Percentiles rank a stretch among this genome's conserved stretches.
These are phyloP conservation scores for Aleiodes alternator DNA, from an alignment of 2,888 invertebrate species.

Conservation along the genomic window DNA sequence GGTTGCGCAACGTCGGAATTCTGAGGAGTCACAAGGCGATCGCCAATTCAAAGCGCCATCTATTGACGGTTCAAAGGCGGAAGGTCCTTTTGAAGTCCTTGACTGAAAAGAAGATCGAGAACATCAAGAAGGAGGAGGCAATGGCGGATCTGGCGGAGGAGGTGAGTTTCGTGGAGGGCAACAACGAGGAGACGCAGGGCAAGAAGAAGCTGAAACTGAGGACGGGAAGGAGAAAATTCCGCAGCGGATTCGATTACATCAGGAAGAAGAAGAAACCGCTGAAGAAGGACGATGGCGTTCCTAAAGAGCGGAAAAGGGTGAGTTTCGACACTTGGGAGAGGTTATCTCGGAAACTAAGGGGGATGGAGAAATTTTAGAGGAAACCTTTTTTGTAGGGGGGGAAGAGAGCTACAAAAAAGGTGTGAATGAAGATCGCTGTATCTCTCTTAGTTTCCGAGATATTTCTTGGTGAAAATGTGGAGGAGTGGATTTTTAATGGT, in stretches of 20 bases:
- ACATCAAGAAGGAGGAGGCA: slow-evolving; percentile 67
- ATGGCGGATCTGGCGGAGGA: slow-evolving; percentile 71
- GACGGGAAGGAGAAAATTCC: slow-evolving; percentile 85
- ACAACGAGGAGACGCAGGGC: slow-evolving; percentile 66
- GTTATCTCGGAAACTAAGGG: no score
- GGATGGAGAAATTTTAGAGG: no score
- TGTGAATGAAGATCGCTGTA: no score
- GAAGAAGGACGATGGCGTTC: slow-evolving; percentile 78
- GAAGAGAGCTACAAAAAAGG: no score
- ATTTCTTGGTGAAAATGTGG: no score
- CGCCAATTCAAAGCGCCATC: slow-evolving; percentile 70
- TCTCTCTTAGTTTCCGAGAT: no score
- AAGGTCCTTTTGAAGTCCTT: slow-evolving; percentile 69
- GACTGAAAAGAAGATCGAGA: slow-evolving; percentile 66
- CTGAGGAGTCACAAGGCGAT: slow-evolving; percentile 72
- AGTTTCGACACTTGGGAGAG: slow-evolving; percentile 47
- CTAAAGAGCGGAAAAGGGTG: slow-evolving; percentile 76
- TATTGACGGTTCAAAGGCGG: slow-evolving; percentile 66
- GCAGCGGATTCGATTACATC: slow-evolving; percentile 92
- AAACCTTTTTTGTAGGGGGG: no score
- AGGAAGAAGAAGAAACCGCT: slow-evolving; percentile 89
- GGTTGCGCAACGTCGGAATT: slow-evolving; percentile 71
- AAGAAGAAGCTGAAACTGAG: slow-evolving; percentile 81
- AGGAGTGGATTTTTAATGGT: no score
- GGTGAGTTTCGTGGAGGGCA: slow-evolving; percentile 68